Percentiles rank a stretch among this genome's conserved stretches.
phyloP scores from a whole-genome alignment of 2,113 vertebrate genomes.

The Amphiprion percula region DNA sequence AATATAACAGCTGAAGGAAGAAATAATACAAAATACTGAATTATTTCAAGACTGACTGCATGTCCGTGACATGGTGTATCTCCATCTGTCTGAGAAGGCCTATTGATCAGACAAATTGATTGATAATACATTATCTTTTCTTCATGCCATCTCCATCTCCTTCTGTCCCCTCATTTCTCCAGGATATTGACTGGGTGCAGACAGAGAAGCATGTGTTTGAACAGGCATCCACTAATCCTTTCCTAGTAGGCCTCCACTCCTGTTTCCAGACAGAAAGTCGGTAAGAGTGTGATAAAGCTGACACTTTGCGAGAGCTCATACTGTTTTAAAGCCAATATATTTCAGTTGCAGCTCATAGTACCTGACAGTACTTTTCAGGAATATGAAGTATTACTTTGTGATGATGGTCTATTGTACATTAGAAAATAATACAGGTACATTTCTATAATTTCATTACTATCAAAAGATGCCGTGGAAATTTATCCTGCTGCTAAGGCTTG shows the following conservation, averaged over 20 bases:
- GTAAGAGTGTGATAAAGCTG: slow-evolving; percentile 82
- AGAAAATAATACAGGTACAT: background rate
- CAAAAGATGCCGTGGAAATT: too few species aligned
- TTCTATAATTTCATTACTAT: background rate
- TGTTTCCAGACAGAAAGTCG: slow-evolving; percentile 99
- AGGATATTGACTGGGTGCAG: slow-evolving; percentile 99
- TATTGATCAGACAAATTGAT: slow-evolving; percentile 52
- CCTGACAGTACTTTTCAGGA: background rate
- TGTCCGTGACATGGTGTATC: background rate
- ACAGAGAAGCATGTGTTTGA: slow-evolving; percentile 99
- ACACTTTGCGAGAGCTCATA: background rate
- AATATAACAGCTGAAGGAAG: background rate
- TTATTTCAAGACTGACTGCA: background rate
- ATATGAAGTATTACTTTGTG: background rate
- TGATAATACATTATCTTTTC: slow-evolving; percentile 19
- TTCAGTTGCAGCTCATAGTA: background rate
- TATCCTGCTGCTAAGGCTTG: too few species aligned
- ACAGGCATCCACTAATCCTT: slow-evolving; percentile 97
- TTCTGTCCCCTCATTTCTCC: slow-evolving; percentile 35
- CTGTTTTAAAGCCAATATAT: background rate
- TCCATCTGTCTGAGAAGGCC: slow-evolving; percentile 19
- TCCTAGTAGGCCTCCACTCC: slow-evolving; percentile 97
- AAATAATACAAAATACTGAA: background rate
- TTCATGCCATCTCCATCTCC: slow-evolving; percentile 29
- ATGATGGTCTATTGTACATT: background rate